Base-by-base conservation (phyloP, 2,888 invertebrate species). In the Cephus nigrinus region DNA sequence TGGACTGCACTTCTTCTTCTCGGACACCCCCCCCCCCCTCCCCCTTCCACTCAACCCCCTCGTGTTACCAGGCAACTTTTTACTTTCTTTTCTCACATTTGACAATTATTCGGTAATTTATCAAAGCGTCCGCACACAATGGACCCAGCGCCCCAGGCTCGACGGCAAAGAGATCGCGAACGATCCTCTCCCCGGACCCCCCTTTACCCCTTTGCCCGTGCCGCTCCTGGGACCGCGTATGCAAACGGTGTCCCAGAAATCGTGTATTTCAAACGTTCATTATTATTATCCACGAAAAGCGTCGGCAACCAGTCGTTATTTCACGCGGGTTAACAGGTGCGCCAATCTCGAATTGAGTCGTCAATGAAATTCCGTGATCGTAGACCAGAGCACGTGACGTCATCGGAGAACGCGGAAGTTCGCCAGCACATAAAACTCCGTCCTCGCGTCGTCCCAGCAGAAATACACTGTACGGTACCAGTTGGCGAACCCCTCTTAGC, bases 51-150 rank as follows among this genome's bases (percentile, higher is more conserved):
- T 35, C 76, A 75, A 69, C 35, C 78, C 73, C 34, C 68, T 71
- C n/a, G 68, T n/a, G 55, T 23, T 23, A 55, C 55, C 55, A 55
- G 55, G 3, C 55, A 15, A 55, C 68, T 34, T 55, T 72, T 31
- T 74, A 68, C 31, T 80, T 68, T 40, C 72, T 88, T 88, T 88
- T 87, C 86, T 88, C 87, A 85, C 87, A 87, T 90, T 91, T 90
- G 89, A 91, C 91, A 91, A 91, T 91, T 91, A 91, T 91, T 91
- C 91, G 90, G 90, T 91, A 91, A 91, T 91, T 91, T 91, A 91
- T 91, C 91, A 91, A 91, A 87, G 89, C 88, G 84, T 87, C 86
- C 84, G 85, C 87, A 87, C 86, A 91, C 91, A 91, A 91, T 91
- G 90, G 91, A 77, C 82, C 82, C 85, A 79, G 86, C 80, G 85